phyloP scores from a whole-genome alignment of 2,797 vertebrate genomes.

The Adelosebastes latens region DNA sequence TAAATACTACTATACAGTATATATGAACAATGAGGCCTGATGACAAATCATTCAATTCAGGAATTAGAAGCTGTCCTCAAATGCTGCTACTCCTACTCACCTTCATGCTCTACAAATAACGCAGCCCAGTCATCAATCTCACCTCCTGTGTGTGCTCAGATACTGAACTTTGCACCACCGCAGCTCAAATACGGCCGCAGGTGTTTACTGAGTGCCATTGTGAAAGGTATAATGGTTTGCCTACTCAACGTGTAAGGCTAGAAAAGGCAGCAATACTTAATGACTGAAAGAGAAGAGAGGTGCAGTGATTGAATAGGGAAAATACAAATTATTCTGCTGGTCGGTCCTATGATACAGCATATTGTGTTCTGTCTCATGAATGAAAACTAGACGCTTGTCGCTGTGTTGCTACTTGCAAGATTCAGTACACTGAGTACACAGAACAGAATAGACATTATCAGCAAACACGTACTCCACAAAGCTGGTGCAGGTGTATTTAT shows the following conservation, averaged over 20 bases:
- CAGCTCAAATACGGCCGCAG: slow-evolving; percentile 9
- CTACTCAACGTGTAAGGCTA: neutral
- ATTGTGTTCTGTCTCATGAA: neutral
- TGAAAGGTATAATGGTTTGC: neutral
- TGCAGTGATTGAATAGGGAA: neutral
- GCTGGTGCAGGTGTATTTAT: neutral
- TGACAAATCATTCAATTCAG: neutral
- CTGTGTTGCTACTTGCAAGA: neutral
- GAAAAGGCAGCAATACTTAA: neutral
- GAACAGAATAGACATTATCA: neutral
- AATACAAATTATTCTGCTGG: neutral
- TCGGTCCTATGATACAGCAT: neutral
- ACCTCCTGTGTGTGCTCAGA: slow-evolving; percentile 10
- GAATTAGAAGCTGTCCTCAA: neutral
- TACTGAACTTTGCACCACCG: slow-evolving; percentile 25
- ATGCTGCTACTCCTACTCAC: neutral
- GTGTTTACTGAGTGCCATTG: slow-evolving; percentile 31
- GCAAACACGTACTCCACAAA: neutral
- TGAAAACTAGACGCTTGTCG: neutral
- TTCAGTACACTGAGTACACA: neutral
- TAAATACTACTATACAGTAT: neutral
- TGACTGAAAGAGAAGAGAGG: neutral
- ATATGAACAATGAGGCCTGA: neutral
- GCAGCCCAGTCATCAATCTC: neutral
- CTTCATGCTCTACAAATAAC: neutral